phyloP scores from a whole-genome alignment of 2,888 invertebrate genomes.

The Ephialtes manifestator region DNA sequence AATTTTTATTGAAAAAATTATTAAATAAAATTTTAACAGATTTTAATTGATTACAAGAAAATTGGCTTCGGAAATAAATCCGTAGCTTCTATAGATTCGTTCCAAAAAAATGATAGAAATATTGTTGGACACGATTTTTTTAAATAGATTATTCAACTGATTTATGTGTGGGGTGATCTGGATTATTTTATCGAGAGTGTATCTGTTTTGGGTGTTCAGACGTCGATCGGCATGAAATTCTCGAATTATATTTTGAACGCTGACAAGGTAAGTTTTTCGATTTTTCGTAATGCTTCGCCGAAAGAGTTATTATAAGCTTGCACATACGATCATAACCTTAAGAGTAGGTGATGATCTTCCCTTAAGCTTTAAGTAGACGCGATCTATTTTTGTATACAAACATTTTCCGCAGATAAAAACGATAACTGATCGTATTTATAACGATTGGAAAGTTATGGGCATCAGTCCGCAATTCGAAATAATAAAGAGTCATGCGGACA shows the following conservation, averaged over 20 bases:
- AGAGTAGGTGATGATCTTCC: no score
- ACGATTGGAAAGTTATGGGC: constrained; percentile 49
- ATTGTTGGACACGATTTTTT: background rate
- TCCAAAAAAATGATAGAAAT: no score
- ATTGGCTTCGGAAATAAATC: no score
- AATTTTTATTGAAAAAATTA: no score
- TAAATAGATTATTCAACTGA: constrained; percentile 53
- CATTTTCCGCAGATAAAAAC: constrained; percentile 47
- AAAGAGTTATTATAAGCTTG: background rate
- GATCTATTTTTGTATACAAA: background rate
- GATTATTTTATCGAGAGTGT: constrained; percentile 60
- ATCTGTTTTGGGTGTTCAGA: constrained; percentile 51
- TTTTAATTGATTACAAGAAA: no score
- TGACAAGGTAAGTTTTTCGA: constrained; percentile 53
- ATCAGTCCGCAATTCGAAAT: constrained; percentile 37
- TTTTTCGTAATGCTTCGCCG: background rate
- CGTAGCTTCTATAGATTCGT: no score
- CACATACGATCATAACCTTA: no score
- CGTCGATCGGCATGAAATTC: constrained; percentile 36
- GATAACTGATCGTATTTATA: constrained; percentile 51
- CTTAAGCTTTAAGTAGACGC: no score
- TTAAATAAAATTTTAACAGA: no score
- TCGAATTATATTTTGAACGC: constrained; percentile 56
- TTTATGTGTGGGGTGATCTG: constrained; percentile 58
- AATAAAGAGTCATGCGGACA: constrained; percentile 41